Evolutionary conservation across 2,797 vertebrate genomes (phyloP).

Genomic region (Caiman crocodilus): DNA sequence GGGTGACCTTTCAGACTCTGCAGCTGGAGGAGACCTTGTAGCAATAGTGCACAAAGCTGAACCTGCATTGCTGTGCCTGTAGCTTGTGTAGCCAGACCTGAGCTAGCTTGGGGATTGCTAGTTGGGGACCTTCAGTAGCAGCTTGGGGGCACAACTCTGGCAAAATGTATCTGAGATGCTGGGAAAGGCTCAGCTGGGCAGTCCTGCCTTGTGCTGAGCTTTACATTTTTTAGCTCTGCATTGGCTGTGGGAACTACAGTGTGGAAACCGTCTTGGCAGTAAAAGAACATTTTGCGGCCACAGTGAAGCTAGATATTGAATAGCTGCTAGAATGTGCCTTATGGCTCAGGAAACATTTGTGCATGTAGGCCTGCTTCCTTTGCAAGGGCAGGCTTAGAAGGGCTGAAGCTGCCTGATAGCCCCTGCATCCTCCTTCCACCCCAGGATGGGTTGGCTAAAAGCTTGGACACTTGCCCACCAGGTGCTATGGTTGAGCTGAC

Average conservation of each 20-base stretch:
- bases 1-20: neutral
- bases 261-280: too few species aligned
- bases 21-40: neutral
- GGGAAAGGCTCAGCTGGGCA: too few species aligned
- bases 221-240: too few species aligned
- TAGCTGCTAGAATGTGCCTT: neutral
- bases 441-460: rapidly evolving
- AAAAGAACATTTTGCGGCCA: neutral
- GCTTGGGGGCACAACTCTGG: too few species aligned
- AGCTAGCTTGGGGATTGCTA: too few species aligned
- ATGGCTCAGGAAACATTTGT: neutral
- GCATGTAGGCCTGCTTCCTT: rapidly evolving
- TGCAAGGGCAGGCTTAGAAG: rapidly evolving
- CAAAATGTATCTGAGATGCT: too few species aligned
- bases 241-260: too few species aligned
- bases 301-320: neutral
- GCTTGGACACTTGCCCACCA: neutral
- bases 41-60: too few species aligned
- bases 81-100: too few species aligned
- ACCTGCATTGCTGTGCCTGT: too few species aligned
- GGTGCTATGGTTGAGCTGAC: rapidly evolving
- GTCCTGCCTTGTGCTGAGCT: too few species aligned
- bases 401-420: neutral
- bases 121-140: too few species aligned
- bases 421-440: neutral